A percentile compares a stretch with the other conserved stretches of the same genome.
phyloP scores from a whole-genome alignment of 2,797 vertebrate species.

The Ctenopoma kingsleyae region DNA sequence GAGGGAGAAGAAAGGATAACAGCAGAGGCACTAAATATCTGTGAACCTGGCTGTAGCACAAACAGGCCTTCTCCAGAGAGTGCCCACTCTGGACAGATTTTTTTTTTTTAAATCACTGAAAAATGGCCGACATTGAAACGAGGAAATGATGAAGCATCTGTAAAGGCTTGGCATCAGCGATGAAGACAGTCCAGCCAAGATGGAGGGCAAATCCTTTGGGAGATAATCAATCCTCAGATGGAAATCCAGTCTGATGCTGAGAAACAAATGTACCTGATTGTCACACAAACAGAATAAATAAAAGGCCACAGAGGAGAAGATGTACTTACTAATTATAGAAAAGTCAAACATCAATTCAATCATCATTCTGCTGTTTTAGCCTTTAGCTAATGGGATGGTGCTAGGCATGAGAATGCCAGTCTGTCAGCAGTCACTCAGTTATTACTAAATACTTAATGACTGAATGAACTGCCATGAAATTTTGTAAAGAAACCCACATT shows the following conservation, averaged over 20 bases:
- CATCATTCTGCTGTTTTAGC: conserved; percentile 1
- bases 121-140: conserved; percentile 72
- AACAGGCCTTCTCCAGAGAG: conserved; percentile 71
- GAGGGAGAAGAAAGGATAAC: conserved; percentile 72
- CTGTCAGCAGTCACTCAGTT: not conserved
- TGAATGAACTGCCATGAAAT: not conserved
- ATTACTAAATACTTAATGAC: not conserved
- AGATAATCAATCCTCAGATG: conserved; percentile 52
- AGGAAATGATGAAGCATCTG: conserved; percentile 78
- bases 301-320: conserved; percentile 22
- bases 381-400: not conserved
- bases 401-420: not conserved
- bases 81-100: conserved; percentile 59
- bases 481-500: not conserved
- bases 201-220: conserved; percentile 60
- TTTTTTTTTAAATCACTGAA: conserved; percentile 36
- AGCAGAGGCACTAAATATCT: conserved; percentile 78
- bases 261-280: conserved; percentile 55
- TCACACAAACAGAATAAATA: conserved; percentile 37
- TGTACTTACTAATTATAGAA: too few relatives aligned
- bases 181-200: conserved; percentile 63
- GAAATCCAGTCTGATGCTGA: conserved; percentile 46
- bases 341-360: conserved; percentile 11
- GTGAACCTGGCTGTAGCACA: conserved; percentile 70
- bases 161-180: conserved; percentile 69